phyloP scores from a whole-genome alignment of 1,140 invertebrate genomes.

The Penaeus chinensis region DNA sequence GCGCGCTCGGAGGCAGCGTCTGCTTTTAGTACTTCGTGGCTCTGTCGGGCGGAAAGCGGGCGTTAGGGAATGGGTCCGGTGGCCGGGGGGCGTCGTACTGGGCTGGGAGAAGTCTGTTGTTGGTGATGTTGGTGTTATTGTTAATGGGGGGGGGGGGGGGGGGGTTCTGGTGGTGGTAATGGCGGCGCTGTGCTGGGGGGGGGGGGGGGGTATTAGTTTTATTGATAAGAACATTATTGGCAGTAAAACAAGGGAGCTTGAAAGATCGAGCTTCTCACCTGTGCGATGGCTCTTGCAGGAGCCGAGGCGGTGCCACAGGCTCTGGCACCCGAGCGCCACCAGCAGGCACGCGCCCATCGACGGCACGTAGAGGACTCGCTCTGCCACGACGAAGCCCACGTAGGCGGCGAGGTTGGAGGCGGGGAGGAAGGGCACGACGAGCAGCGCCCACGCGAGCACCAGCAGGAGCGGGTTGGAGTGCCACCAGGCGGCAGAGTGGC shows the following conservation, averaged over 20 bases:
- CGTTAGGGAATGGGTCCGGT: no score
- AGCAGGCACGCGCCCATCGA: conserved; percentile 95
- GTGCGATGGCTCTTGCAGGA: conserved; percentile 26
- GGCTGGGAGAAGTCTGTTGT: no score
- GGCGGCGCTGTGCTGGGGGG: no score
- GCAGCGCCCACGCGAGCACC: conserved; percentile 66
- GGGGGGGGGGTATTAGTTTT: no score
- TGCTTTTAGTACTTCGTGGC: conserved; percentile 9
- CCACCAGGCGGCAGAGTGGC: neutral
- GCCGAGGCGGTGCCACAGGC: conserved; percentile 67
- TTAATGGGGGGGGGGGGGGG: no score
- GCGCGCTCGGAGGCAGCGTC: conserved; percentile 67
- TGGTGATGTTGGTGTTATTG: no score
- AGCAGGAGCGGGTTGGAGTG: conserved; percentile 75
- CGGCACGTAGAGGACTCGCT: conserved; percentile 64
- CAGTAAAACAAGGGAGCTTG: neutral
- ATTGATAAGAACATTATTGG: no score
- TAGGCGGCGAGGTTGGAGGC: conserved; percentile 64
- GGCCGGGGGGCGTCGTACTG: no score
- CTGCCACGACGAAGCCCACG: conserved; percentile 65
- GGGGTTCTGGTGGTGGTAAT: no score
- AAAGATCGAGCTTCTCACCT: neutral
- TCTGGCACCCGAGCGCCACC: conserved; percentile 74
- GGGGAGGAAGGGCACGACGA: conserved; percentile 64
- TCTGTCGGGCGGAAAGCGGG: neutral